Base-by-base conservation (phyloP, 2,113 vertebrate species). In the Colaptes auratus region DNA sequence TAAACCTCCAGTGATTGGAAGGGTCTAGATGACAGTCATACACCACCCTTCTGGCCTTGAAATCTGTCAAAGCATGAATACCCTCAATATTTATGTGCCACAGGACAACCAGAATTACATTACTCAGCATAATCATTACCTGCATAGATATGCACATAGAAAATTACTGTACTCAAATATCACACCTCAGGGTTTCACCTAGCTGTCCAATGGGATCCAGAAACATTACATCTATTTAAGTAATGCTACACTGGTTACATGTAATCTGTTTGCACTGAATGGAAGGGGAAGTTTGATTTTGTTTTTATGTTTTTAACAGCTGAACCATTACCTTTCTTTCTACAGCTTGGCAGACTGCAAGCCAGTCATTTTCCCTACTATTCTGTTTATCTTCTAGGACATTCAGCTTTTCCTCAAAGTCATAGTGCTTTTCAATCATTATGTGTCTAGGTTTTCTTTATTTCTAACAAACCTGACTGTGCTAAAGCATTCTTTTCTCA, bases 231-330 rank as follows among this genome's bases (percentile, higher is more conserved):
- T 86, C 90, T 86, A 48, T 86, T 86, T 86, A 86, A 75, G 48
- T 44, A 79, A 53, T 4, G 12, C 10, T 59, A 69, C 42, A 35
- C 31, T 67, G 46, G 33, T 56, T 63, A 71, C 42, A 63, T 91
- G 24, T 58, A 74, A 91, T 83, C 42, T 95, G 28, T 81, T 96
- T 91, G 48, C 60, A 63, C 25, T 71, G 36, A 39, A 23, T 78
- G 28, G 42, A 91, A 77, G 36, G 36, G 31, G 64, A 88, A 77
- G 36, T 74, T 95, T 91, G 64, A 67, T 74, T 86, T 94, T 91
- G 7, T 69, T 44, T 78, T 65, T 65, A 42, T 67, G 59, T 82
- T 10, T 58, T 90, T 92, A 92, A 82, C 28, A 85, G 71, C n/a
- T 85, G 82, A 95, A 82, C 10, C 0, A 0, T 48, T 80, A 48